Base-by-base conservation (phyloP, 2,797 vertebrate species). In the Knipowitschia caucasica region DNA sequence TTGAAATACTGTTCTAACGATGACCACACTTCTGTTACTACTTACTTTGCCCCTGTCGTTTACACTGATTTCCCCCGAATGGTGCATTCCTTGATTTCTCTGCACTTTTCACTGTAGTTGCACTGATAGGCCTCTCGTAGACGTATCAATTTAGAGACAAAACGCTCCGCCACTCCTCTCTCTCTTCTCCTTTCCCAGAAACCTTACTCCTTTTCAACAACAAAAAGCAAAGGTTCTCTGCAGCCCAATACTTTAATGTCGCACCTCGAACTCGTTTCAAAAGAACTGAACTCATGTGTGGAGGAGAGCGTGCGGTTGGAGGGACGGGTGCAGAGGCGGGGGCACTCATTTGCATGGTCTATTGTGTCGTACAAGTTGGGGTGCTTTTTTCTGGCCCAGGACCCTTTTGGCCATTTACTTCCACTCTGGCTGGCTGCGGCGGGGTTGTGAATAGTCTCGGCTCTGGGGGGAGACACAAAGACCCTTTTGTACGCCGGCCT, bases 391-490 rank as follows among this genome's bases (percentile, higher is more conserved):
- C 77, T 78, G 83, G 82, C 87, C 85, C 81, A 71, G 83, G 84
- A 87, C 88, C 85, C 89, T 91, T 91, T 89, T 90, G 86, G 84
- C 89, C 91, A 91, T 91, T 92, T 91, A 91, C 91, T 92, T 91
- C 89, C 90, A 91, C 88, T 90, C 89, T 89, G 90, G 88, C 90
- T 91, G 90, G 89, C 90, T 90, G 89, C 90, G 90, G 88, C 86
- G 80, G 85, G 85, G 82, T 79, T 71, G 76, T 92, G 91, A 92
- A 92, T 91, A 89, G 90, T 87, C 87, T 83, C 87, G 69, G 88
- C 89, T 91, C 78, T 17, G 75, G 82, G 80, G 80, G 86, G 81
- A 84, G 77, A 88, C 88, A 92, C 91, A 92, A 92, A 92, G 88
- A 82, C 74, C 78, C 88, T 88, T 91, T 92, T 92, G 91, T 92